A percentile compares a stretch with the other conserved stretches of the same genome.
Conservation (phyloP, 2,797 vertebrate genomes). For the Otus scops region DNA sequence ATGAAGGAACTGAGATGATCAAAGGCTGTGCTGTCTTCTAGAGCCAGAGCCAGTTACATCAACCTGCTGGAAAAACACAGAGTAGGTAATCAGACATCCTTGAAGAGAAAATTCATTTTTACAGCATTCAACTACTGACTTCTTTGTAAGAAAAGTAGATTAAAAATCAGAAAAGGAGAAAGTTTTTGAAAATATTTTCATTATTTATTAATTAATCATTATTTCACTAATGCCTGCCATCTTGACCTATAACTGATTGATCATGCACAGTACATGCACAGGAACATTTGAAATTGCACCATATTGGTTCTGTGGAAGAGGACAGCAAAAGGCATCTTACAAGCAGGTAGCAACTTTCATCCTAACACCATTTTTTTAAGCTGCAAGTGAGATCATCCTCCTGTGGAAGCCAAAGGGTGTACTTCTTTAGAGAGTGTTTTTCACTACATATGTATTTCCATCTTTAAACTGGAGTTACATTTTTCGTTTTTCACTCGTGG, state of each 20-base stretch:
- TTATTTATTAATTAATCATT: background rate
- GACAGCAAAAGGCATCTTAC: background rate
- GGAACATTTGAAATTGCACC: background rate
- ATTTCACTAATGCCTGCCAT: background rate
- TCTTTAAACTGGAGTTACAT: background rate
- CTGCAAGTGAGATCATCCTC: background rate
- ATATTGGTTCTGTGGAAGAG: background rate
- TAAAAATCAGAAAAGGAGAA: background rate
- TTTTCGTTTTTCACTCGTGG: background rate
- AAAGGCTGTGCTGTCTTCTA: slow-evolving; percentile 62
- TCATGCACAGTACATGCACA: background rate
- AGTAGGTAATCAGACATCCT: slow-evolving; percentile 26
- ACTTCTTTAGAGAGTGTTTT: background rate
- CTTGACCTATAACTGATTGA: background rate
- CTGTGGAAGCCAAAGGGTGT: background rate
- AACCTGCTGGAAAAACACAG: slow-evolving; percentile 31
- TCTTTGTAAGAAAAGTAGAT: background rate
- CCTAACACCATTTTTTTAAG: background rate
- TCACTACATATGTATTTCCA: background rate
- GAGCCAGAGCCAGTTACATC: slow-evolving; percentile 25
- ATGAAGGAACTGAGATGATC: slow-evolving; percentile 50
- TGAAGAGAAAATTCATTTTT: background rate
- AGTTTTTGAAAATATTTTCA: background rate
- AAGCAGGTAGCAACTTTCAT: background rate
- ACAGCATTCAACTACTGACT: background rate